Base-by-base conservation (phyloP, 1,140 invertebrate species). In the Polypedilum vanderplanki region DNA sequence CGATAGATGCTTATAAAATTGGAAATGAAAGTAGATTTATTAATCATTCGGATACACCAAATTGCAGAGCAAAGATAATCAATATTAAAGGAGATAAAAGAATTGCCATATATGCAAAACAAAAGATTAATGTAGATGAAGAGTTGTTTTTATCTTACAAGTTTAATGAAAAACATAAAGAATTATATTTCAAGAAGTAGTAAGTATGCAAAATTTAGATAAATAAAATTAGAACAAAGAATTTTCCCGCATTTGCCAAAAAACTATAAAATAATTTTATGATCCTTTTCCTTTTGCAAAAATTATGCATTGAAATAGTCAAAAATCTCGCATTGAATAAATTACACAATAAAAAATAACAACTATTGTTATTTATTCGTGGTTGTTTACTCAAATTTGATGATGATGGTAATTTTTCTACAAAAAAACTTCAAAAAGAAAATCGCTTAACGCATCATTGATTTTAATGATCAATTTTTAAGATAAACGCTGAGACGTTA, bases 361-460 rank as follows among this genome's bases (percentile, higher is more conserved):
- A 12, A n/a, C 15, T 46, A 10, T 57, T n/a, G 46, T 57, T 57
- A 12, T 57, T 57, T 15, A n/a, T 33, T 57, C 46, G 12, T n/a
- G 46, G 9, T 57, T 57, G 46, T 57, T 57, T 57, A 57, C 46
- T 57, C 12, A n/a, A 57, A n/a, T n/a, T 15, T 57, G 46, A 57
- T 57, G 46, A 57, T 57, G 46, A 57, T 57, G 12, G 46, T 57
- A 57, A 57, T 57, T 57, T 57, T 57, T 57, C 46, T 57, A 57
- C n/a, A n/a, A 57, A n/a, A n/a, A n/a, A 57, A 57, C 46, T 57
- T 57, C 12, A 57, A 57, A n/a, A 33, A 57, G n/a, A 57, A 57
- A 9, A 46, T 57, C 46, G 46, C 46, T 57, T 70, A 70, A 70
- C 65, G 65, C 65, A 70, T 70, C 65, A 70, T 70, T 70, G 65